Evolutionary conservation across 1,140 invertebrate species (phyloP).

Genomic region (Medauroidea extradentata): DNA sequence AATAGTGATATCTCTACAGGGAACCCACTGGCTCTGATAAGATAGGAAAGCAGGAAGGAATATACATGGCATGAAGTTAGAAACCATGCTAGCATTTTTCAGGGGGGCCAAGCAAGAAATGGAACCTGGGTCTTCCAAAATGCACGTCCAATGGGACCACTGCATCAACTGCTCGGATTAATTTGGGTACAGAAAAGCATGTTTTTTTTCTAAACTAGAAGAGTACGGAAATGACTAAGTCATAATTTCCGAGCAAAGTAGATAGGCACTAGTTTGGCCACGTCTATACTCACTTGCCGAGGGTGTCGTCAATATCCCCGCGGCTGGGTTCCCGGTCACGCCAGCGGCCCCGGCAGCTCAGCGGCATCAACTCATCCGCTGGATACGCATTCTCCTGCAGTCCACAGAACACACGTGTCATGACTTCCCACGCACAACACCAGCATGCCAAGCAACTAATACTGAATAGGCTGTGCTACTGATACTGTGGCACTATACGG

Average conservation of each 20-base stretch:
- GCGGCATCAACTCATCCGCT: conserved; percentile 96
- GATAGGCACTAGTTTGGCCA: too few species aligned
- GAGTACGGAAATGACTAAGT: neutral
- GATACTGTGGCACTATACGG: too few species aligned
- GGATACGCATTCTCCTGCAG: conserved; percentile 87
- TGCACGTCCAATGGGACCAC: too few species aligned
- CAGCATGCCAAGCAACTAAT: neutral
- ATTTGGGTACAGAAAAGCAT: neutral
- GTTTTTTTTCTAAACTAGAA: neutral
- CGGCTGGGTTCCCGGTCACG: conserved; percentile 79
- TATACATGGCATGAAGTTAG: too few species aligned
- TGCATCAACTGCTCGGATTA: too few species aligned
- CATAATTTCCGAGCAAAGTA: too few species aligned
- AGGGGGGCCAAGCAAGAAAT: too few species aligned
- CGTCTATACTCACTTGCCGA: conserved; percentile 85
- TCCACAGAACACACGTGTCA: conserved; percentile 6
- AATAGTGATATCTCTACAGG: too few species aligned
- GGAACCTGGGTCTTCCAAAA: too few species aligned
- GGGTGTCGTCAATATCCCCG: conserved; percentile 92
- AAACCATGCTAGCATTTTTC: too few species aligned
- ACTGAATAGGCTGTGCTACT: neutral
- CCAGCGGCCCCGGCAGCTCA: conserved; percentile 90
- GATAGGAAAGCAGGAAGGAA: too few species aligned
- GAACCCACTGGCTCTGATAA: too few species aligned
- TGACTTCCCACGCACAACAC: neutral